These are phyloP conservation scores for Apodemus agrarius DNA, from an alignment of 2,797 vertebrate species.

Conservation along the genomic window DNA sequence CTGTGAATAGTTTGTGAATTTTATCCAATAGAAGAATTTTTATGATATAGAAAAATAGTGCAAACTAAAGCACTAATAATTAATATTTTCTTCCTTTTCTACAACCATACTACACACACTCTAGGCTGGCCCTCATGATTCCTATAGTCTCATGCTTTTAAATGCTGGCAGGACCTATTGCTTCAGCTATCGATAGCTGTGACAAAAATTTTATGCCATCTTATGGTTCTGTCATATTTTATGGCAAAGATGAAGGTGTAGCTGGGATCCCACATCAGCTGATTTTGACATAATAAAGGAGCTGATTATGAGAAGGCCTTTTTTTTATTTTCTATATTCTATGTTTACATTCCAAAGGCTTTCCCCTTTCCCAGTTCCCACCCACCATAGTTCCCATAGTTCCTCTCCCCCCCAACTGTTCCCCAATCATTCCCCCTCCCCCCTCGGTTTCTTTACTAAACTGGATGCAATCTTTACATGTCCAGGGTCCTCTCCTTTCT, in stretches of 20 bases:
- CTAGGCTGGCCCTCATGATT: background rate
- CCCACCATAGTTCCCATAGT: no score
- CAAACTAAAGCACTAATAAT: background rate
- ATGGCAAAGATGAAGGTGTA: background rate
- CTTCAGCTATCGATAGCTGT: background rate
- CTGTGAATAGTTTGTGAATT: background rate
- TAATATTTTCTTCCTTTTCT: background rate
- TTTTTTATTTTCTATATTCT: no score
- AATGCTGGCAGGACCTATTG: background rate
- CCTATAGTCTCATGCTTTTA: background rate
- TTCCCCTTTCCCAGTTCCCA: no score
- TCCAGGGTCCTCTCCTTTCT: no score
- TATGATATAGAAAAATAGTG: background rate
- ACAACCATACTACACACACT: background rate
- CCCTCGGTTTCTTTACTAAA: no score
- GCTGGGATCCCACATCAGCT: background rate
- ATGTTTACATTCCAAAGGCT: no score
- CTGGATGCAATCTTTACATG: no score
- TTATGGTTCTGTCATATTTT: background rate
- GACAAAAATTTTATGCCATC: background rate
- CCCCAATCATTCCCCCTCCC: no score
- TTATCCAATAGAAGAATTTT: background rate
- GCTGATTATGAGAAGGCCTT: background rate
- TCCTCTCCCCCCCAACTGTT: no score
- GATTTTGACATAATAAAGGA: background rate